A percentile compares a stretch with the other conserved stretches of the same genome.
Conservation (phyloP, 1,140 invertebrate species). For the Rhopalosiphum maidis region DNA sequence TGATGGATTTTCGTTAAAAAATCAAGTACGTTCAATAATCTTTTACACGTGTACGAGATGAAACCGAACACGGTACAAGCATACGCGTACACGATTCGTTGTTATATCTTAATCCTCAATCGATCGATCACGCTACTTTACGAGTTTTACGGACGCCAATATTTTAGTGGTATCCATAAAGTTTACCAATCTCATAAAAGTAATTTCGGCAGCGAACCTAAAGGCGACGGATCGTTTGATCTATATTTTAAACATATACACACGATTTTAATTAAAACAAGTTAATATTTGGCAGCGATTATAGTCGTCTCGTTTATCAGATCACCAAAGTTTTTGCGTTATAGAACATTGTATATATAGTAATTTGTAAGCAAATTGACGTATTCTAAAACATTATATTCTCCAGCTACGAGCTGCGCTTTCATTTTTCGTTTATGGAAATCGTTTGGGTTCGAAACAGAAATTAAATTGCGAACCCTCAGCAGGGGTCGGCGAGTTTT, state of each 20-base stretch:
- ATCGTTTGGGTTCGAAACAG: neutral
- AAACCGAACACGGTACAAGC: neutral
- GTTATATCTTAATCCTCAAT: neutral
- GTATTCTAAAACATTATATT: neutral
- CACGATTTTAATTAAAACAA: constrained; percentile 34
- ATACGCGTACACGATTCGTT: neutral
- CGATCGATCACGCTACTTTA: neutral
- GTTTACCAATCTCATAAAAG: constrained; percentile 11
- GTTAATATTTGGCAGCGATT: neutral
- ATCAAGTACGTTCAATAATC: no score
- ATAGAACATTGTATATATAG: neutral
- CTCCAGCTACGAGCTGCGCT: neutral
- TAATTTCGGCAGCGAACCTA: neutral
- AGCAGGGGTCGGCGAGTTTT: neutral
- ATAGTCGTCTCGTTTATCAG: constrained; percentile 27
- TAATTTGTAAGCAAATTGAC: constrained; percentile 21
- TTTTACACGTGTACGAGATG: no score
- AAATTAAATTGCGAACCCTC: constrained; percentile 17
- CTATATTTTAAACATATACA: neutral
- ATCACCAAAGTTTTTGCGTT: constrained; percentile 37
- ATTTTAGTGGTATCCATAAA: constrained; percentile 5
- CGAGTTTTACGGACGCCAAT: neutral
- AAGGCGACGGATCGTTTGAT: constrained; percentile 10
- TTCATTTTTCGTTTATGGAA: constrained; percentile 33
- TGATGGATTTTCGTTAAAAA: neutral